phyloP scores from a whole-genome alignment of 2,888 invertebrate genomes.

The Tetragonisca angustula region DNA sequence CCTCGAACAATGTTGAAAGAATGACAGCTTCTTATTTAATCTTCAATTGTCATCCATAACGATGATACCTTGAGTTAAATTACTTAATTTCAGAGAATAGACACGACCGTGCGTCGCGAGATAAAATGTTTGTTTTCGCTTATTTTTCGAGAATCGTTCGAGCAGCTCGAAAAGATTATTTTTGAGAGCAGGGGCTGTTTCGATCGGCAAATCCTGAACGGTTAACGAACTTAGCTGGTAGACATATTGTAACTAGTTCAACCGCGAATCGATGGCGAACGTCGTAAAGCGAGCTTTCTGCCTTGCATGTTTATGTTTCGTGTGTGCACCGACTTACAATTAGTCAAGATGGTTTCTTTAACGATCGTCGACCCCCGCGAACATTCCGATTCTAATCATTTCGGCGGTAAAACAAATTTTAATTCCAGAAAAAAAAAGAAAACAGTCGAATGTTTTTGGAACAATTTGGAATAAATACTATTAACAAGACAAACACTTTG shows the following conservation, averaged over 20 bases:
- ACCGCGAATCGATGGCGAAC: conserved; percentile 40
- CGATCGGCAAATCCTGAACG: conserved; percentile 28
- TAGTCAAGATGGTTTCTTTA: background rate
- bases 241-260: conserved; percentile 39
- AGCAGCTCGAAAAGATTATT: background rate
- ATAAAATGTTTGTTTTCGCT: no score
- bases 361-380: background rate
- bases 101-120: background rate
- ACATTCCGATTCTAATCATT: background rate
- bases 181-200: conserved; percentile 4
- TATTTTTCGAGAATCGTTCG: background rate
- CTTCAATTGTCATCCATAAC: background rate
- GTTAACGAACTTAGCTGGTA: conserved; percentile 45
- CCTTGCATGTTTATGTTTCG: background rate
- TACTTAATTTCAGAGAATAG: background rate
- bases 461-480: background rate
- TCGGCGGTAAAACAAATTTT: background rate
- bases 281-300: conserved; percentile 24
- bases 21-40: background rate
- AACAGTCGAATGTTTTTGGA: background rate
- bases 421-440: background rate
- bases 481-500: background rate
- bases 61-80: background rate
- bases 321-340: background rate
- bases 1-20: no score